Evolutionary conservation across 2,888 invertebrate genomes (phyloP).

Genomic region (Leptinotarsa peninsularis): DNA sequence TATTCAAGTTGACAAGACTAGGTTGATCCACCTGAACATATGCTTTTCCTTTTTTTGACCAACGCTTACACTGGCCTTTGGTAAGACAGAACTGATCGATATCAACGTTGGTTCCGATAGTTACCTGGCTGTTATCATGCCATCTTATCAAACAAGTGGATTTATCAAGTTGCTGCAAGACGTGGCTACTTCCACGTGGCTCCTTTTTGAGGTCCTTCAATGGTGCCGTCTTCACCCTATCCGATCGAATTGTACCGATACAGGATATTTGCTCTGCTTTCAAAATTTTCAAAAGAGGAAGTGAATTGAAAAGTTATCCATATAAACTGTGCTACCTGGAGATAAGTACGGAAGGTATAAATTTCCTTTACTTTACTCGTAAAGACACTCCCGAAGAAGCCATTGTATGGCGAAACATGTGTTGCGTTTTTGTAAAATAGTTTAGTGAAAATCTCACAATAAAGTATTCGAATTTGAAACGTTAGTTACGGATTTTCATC

Average conservation of each 20-base stretch:
- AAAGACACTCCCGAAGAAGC: no score
- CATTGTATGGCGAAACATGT: no score
- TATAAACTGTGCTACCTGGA: background rate
- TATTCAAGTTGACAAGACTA: background rate
- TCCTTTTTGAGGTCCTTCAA: background rate
- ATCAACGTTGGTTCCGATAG: background rate
- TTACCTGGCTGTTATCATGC: constrained; percentile 20
- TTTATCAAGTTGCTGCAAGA: background rate
- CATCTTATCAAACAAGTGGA: constrained; percentile 23
- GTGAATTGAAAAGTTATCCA: background rate
- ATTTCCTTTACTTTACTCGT: background rate
- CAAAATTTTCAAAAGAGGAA: constrained; percentile 1
- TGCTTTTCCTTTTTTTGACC: background rate
- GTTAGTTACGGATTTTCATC: no score
- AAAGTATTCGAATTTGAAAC: no score
- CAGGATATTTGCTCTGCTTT: background rate
- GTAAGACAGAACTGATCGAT: background rate
- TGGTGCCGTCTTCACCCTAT: background rate
- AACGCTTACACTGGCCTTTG: constrained; percentile 12
- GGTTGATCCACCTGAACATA: background rate
- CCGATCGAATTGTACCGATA: constrained; percentile 9
- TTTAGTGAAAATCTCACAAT: no score
- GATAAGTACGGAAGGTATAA: constrained; percentile 16
- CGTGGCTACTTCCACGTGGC: background rate
- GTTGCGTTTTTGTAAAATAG: no score